phyloP scores from a whole-genome alignment of 2,888 invertebrate genomes.

The Caenorhabditis doughertyi region DNA sequence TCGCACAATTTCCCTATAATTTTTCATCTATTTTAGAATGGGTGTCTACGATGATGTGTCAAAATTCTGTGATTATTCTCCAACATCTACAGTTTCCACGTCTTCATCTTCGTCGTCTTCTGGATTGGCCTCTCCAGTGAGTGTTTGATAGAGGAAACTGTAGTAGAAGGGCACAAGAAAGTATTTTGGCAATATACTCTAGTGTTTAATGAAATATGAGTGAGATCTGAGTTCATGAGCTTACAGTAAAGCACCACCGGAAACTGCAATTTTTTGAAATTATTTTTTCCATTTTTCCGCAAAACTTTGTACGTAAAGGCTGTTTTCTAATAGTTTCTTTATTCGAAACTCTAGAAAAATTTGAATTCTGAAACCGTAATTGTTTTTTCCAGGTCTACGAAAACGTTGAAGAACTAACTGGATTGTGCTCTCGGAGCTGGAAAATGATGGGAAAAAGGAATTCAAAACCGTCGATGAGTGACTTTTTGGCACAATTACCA shows the following conservation, averaged over 20 bases:
- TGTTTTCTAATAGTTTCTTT: too few species aligned
- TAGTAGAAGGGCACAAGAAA: too few species aligned
- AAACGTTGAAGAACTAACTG: slow-evolving; percentile 57
- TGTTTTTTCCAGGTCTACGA: slow-evolving; percentile 52
- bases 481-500: slow-evolving; percentile 55
- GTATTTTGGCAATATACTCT: too few species aligned
- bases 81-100: slow-evolving; percentile 55
- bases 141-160: not conserved
- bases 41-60: slow-evolving; percentile 54
- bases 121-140: slow-evolving; percentile 46
- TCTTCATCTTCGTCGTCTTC: slow-evolving; percentile 47
- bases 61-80: slow-evolving; percentile 51
- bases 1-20: not conserved
- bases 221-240: too few species aligned
- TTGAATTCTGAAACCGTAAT: not conserved
- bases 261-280: too few species aligned
- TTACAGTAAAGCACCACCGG: too few species aligned
- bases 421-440: slow-evolving; percentile 55
- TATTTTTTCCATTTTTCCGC: too few species aligned
- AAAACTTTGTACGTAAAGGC: too few species aligned
- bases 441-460: slow-evolving; percentile 48
- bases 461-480: slow-evolving; percentile 62
- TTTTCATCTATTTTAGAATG: slow-evolving; percentile 26
- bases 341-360: too few species aligned
- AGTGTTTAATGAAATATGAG: too few species aligned